These are phyloP conservation scores for Sitobion miscanthi DNA, from an alignment of 1,140 invertebrate species.

Conservation along the genomic window DNA sequence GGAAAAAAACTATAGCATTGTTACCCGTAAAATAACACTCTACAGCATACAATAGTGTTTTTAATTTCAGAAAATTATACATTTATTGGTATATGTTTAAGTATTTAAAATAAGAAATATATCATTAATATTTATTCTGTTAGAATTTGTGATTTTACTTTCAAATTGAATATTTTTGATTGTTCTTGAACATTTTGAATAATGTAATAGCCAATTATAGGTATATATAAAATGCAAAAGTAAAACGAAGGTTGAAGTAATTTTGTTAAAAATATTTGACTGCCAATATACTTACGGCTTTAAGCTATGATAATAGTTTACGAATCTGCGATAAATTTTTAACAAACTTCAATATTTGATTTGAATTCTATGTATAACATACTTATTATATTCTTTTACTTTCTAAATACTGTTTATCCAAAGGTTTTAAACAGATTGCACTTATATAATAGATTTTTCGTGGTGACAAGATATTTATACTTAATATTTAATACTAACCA, in stretches of 20 bases:
- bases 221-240: not conserved
- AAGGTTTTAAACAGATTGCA: too few relatives aligned
- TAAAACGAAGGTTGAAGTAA: not conserved
- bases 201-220: not conserved
- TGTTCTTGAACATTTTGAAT: not conserved
- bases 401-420: too few relatives aligned
- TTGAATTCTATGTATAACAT: not conserved
- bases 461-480: not conserved
- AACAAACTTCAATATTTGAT: not conserved
- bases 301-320: not conserved
- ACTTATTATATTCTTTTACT: too few relatives aligned
- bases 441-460: too few relatives aligned
- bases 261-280: not conserved
- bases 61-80: not conserved
- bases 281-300: not conserved
- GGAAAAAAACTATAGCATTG: not conserved
- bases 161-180: not conserved
- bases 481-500: not conserved
- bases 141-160: not conserved
- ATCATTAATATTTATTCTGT: not conserved
- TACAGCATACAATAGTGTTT: not conserved
- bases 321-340: not conserved
- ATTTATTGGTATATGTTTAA: not conserved
- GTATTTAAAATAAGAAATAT: not conserved
- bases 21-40: not conserved